A percentile compares a stretch with the other conserved stretches of the same genome.
phyloP scores from a whole-genome alignment of 2,113 vertebrate genomes.

The Ellobius talpinus region DNA sequence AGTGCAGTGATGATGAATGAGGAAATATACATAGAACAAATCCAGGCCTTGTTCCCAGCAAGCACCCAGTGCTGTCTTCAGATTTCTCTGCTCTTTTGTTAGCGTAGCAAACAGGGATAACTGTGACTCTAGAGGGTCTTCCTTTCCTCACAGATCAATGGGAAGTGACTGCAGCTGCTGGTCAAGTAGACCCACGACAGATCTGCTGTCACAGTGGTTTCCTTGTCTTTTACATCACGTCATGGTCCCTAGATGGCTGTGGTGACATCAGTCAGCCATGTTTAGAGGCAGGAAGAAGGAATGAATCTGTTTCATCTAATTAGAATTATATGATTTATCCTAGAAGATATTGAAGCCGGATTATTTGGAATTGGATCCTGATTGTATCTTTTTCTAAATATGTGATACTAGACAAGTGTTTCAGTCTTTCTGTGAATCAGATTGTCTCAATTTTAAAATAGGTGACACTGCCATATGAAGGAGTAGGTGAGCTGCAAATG shows the following conservation, averaged over 20 bases:
- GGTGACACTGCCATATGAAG: background rate
- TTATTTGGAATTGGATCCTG: background rate
- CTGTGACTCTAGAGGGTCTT: background rate
- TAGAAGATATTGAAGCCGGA: background rate
- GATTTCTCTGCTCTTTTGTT: background rate
- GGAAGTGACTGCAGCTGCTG: background rate
- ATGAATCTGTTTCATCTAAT: background rate
- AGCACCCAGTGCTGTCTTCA: background rate
- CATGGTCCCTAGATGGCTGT: background rate
- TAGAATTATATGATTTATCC: background rate
- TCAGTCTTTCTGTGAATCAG: background rate
- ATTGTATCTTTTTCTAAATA: slow-evolving; percentile 5
- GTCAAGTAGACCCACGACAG: background rate
- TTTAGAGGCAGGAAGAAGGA: background rate
- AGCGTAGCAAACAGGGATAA: background rate
- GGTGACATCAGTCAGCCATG: background rate
- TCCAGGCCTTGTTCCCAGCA: background rate
- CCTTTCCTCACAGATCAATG: background rate
- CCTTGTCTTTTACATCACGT: background rate
- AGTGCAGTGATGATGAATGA: background rate
- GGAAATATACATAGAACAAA: background rate
- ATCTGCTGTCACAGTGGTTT: background rate
- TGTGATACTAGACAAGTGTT: background rate
- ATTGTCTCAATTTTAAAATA: slow-evolving; percentile 27
- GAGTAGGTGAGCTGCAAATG: background rate